Conservation (phyloP, 2,113 vertebrate genomes). For the Anoura caudifer region DNA sequence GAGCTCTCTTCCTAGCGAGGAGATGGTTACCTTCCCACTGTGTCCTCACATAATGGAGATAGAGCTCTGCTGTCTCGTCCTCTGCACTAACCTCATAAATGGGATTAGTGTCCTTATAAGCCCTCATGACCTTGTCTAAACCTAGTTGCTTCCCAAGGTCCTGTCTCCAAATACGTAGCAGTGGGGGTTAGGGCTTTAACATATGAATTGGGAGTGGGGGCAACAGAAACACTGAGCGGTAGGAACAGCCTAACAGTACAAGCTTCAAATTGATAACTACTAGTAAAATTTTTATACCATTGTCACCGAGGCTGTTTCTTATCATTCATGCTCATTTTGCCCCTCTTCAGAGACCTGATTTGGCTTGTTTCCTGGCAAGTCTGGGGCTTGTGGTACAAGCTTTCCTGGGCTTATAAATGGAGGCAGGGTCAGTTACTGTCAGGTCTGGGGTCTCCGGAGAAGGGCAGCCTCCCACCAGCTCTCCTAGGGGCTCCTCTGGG, state of each 20-base stretch:
- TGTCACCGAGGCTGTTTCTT: neutral
- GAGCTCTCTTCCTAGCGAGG: neutral
- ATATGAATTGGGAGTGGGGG: too few species aligned
- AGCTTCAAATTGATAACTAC: neutral
- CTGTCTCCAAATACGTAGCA: neutral
- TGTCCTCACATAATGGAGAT: neutral
- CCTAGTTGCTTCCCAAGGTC: neutral
- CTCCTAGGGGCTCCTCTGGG: neutral
- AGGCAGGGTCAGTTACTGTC: neutral
- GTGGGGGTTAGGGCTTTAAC: neutral
- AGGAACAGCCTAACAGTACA: neutral
- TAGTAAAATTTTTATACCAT: too few species aligned
- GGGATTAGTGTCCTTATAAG: neutral
- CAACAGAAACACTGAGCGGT: neutral
- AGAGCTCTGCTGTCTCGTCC: neutral
- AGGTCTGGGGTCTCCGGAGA: neutral
- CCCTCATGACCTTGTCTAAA: neutral
- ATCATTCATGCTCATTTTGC: neutral
- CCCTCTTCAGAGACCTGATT: neutral
- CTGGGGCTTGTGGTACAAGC: neutral
- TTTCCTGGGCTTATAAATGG: neutral
- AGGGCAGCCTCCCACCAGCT: neutral
- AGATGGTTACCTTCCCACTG: neutral
- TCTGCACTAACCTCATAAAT: neutral
- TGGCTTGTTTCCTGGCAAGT: neutral